Evolutionary conservation across 2,113 vertebrate species (phyloP).

Genomic region (Lepidiolamprologus cunningtoni): DNA sequence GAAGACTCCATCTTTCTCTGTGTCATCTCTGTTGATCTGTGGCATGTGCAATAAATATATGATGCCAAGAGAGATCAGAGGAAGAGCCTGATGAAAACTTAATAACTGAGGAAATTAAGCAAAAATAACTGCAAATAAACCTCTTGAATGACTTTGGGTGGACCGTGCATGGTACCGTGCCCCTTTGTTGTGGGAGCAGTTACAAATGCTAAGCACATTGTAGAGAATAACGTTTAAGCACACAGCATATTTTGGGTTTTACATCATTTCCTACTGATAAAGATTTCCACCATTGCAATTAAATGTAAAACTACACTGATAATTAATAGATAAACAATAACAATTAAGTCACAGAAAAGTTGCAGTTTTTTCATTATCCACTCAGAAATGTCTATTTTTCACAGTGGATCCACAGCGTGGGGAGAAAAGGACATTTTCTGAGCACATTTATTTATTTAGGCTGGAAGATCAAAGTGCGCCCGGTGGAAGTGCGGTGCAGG

Average conservation of each 20-base stretch:
- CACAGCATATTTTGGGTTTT: neutral
- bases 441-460: neutral
- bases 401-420: neutral
- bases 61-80: neutral
- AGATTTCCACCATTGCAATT: neutral
- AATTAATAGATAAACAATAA: neutral
- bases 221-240: neutral
- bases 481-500: neutral
- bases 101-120: neutral
- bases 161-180: accelerated
- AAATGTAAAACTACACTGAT: neutral
- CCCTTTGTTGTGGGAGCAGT: neutral
- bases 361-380: neutral
- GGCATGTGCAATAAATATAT: neutral
- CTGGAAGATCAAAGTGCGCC: accelerated
- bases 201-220: neutral
- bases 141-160: neutral
- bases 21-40: neutral
- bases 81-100: neutral
- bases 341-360: neutral
- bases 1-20: neutral
- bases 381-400: neutral
- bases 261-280: neutral
- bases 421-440: neutral
- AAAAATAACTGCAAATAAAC: neutral